These are phyloP conservation scores for Formica selysi DNA, from an alignment of 1,140 invertebrate genomes.

Conservation along the genomic window DNA sequence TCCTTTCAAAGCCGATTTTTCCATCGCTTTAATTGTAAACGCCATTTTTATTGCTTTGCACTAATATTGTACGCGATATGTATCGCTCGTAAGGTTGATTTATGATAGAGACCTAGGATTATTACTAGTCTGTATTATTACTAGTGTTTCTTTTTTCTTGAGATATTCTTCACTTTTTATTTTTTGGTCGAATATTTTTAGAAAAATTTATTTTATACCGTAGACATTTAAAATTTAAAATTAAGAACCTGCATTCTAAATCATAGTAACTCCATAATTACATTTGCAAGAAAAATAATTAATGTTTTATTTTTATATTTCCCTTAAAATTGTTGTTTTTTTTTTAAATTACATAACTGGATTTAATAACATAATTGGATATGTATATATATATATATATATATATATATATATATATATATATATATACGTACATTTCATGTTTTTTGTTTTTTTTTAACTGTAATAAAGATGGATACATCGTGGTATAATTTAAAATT, in stretches of 20 bases:
- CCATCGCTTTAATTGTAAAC: slow-evolving; percentile 51
- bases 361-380: too few relatives aligned
- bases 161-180: too few relatives aligned
- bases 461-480: neutral
- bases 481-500: neutral
- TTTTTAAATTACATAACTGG: neutral
- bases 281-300: neutral
- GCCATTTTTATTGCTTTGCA: slow-evolving; percentile 47
- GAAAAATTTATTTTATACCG: neutral
- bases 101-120: slow-evolving; percentile 32
- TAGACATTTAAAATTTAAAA: neutral
- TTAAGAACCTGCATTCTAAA: neutral
- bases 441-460: neutral
- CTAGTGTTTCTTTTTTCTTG: neutral
- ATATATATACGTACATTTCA: too few relatives aligned
- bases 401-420: too few relatives aligned
- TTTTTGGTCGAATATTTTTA: neutral
- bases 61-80: slow-evolving; percentile 52
- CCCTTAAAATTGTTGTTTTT: neutral
- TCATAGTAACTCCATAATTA: neutral
- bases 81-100: slow-evolving; percentile 38
- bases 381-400: too few relatives aligned
- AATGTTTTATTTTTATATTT: neutral
- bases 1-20: slow-evolving; percentile 49
- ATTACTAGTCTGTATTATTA: neutral